Percentiles rank a stretch among this genome's conserved stretches.
Conservation (phyloP, 2,888 invertebrate genomes). For the Hypolimnas misippus region DNA sequence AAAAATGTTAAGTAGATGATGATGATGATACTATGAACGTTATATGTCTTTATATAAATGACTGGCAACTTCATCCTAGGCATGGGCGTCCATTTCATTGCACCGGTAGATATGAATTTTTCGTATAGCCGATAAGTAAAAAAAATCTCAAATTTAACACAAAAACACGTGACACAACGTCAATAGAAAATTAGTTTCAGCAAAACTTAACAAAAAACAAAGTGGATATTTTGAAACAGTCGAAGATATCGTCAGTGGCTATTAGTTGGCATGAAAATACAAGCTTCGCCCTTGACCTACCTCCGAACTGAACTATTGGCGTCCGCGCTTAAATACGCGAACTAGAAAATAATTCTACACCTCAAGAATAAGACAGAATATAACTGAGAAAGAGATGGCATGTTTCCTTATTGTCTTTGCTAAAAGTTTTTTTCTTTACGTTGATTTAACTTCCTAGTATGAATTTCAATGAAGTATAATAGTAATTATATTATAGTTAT, state of each 20-base stretch:
- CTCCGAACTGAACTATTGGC: conserved; percentile 61
- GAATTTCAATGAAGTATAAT: too few relatives aligned
- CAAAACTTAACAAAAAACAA: neutral
- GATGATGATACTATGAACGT: too few relatives aligned
- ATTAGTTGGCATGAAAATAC: conserved; percentile 55
- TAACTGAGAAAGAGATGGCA: conserved; percentile 6
- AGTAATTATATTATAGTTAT: too few relatives aligned
- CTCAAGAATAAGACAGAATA: neutral
- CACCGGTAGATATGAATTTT: too few relatives aligned
- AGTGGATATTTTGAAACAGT: conserved; percentile 14
- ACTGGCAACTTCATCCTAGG: too few relatives aligned
- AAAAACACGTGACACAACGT: neutral
- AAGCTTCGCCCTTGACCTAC: conserved; percentile 67
- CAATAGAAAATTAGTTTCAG: neutral
- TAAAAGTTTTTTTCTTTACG: neutral
- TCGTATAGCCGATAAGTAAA: neutral
- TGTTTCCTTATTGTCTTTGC: neutral
- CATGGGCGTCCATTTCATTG: too few relatives aligned
- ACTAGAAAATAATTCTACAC: conserved; percentile 33
- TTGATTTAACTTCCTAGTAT: too few relatives aligned
- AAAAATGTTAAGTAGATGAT: too few relatives aligned
- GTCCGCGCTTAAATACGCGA: conserved; percentile 43
- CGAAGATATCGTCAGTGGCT: conserved; percentile 18
- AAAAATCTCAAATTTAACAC: neutral
- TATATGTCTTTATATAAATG: too few relatives aligned